These are phyloP conservation scores for Rissa tridactyla DNA, from an alignment of 2,113 vertebrate genomes.

Conservation along the genomic window DNA sequence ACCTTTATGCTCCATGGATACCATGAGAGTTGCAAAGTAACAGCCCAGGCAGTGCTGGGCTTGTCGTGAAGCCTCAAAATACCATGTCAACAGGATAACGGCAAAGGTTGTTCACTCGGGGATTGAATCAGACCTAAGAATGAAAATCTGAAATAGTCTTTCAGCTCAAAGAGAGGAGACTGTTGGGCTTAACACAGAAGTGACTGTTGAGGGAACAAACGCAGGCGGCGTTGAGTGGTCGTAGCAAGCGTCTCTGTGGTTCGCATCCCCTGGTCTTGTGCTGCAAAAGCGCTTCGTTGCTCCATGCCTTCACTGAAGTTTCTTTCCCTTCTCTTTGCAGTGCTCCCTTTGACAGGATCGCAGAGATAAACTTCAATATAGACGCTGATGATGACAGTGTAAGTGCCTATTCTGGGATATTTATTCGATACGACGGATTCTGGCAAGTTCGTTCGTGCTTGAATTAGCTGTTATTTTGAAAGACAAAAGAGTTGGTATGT, in stretches of 20 bases:
- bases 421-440: too few relatives aligned
- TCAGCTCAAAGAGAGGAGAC: accelerated
- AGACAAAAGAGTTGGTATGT: accelerated
- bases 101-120: too few relatives aligned
- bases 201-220: accelerated
- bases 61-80: background rate
- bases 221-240: background rate
- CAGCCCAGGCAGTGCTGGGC: background rate
- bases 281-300: accelerated
- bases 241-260: accelerated
- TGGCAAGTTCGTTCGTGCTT: accelerated
- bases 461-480: background rate
- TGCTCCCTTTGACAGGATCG: slow-evolving; percentile 93
- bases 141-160: background rate
- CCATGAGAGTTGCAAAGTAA: background rate
- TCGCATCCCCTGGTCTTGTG: accelerated
- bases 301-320: accelerated
- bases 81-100: accelerated
- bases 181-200: accelerated
- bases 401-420: slow-evolving; percentile 55
- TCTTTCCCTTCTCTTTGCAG: slow-evolving; percentile 59
- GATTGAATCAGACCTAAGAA: background rate
- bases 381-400: slow-evolving; percentile 92
- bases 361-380: slow-evolving; percentile 93
- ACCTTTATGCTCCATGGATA: background rate